Base-by-base conservation (phyloP, 2,797 vertebrate genomes). In the Sebastes variabilis region DNA sequence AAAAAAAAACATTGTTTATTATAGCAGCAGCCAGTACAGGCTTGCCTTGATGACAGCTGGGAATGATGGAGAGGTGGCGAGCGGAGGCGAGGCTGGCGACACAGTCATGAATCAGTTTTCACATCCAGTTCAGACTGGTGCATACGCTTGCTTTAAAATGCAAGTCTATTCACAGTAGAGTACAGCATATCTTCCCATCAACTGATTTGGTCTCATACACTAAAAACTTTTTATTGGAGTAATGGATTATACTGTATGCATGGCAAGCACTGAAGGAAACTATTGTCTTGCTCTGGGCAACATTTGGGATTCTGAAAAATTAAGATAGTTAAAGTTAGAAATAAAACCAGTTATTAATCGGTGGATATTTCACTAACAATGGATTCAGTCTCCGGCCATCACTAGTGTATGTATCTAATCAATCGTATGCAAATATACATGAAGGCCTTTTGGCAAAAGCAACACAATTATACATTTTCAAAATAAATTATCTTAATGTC, bases 51-150 rank as follows among this genome's bases (percentile, higher is more conserved):
- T 79, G 89, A 81, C 88, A 85, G 67, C 27, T 12, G 74, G 65
- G 80, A 69, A 70, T 80, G 85, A 91, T 89, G 81, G 86, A 89
- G 75, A 65, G 74, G 80, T 77, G 74, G 77, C 8, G 13, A 69
- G 77, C 42, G 29, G 34, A 69, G 79, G 77, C 36, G 22, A 87
- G 81, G 82, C 52, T 66, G 55, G n/a, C 77, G 78, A 87, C 85
- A 72, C 2, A 8, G 10, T 87, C 86, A 88, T 93, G 82, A 87
- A 91, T 92, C 89, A 92, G 75, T 32, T 56, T 83, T 83, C 80
- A 76, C 52, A 46, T 82, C 52, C 22, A 34, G 58, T 77, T 70
- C 52, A 75, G 62, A 42, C 30, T 30, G 61, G 56, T 32, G 75
- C 30, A 12, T 32, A 29, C 5, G 29, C 12, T 24, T 2, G 66